Evolutionary conservation across 2,113 vertebrate genomes (phyloP), one percentile per base, ranked within the genome.

Genomic region (Crotalus horridus): DNA sequence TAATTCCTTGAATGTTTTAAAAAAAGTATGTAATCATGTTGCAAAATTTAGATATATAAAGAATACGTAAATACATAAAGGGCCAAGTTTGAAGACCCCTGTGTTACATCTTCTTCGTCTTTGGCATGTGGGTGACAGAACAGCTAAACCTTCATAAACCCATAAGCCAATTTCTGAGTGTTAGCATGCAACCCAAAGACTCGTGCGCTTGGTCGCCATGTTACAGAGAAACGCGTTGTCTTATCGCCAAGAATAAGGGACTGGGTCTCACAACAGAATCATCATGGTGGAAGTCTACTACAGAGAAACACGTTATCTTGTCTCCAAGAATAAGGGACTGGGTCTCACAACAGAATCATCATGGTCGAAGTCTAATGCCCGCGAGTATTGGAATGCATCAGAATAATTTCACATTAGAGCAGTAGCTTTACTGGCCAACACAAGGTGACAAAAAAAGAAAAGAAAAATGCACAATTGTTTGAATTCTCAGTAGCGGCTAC

Each of bases 11-110:
- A 24, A 86, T 43, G 43, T 43, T 43, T 43, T 3, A 43, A 55
- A 85, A 48, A 89, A 93, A 56, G 10, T 74, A 85, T 26, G 59
- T 13, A 90, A 61, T 92, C 54, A 93, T 90, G 55, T 90, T 86
- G 39, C 59, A 81, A 89, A 81, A 51, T 39, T 92, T 69, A 92
- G 53, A 89, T 43, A n/a, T 61, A 61, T 43, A 61, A 26, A 86
- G 21, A 48, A 53, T 93, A 89, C 23, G 20, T 12, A 90, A 86
- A 51, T 61, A 88, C 54, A 43, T 43, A 51, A 51, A 51, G 48
- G 48, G 48, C 48, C 48, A 9, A 51, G 48, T 51, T 51, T 51
- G 48, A 9, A 51, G 48, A 1, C 48, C 48, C 48, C 48, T 9
- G 8, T 51, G 48, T 51, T 43, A 43, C 3, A 1, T 43, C 74